Evolutionary conservation across 2,113 vertebrate species (phyloP), one percentile per base, ranked within the genome.

Genomic region (Gobiocypris rarus): DNA sequence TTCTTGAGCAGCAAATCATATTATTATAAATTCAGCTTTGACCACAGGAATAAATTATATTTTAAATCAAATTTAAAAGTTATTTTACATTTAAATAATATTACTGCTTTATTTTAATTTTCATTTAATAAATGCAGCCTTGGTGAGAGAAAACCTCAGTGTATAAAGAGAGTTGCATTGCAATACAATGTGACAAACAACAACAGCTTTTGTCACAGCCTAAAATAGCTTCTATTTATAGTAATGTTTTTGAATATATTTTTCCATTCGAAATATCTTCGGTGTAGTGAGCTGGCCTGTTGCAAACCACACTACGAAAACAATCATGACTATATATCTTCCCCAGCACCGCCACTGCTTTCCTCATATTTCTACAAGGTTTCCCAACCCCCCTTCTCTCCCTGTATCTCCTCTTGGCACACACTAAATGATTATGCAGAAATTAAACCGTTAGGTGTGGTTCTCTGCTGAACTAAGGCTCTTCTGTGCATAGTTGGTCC

Each of bases 401-500:
- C 17, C 19, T 48, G 10, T 54, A n/a, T 41, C 38, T 58, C 43
- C 79, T 76, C 34, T 17, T 50, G 50, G 81, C 41, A 41, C 45
- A 59, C 78, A 10, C 76, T 88, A 86, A 78, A 86, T 90, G 87
- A 91, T 92, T 90, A 87, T 88, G 83, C 86, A 90, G 86, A 83
- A 79, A 89, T 92, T 86, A 89, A 87, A 56, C 67, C 78, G n/a
- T 85, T 79, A 86, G 85, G 89, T 82, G 88, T 89, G 74, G 89
- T 54, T 86, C 85, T 89, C 84, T 84, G 86, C 90, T 88, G 17
- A 88, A 82, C 89, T 87, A 88, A 88, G 90, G 90, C 90, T 90
- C 88, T 89, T 89, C 85, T 89, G 84, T 90, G 90, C 91, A 91
- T 94, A 93, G 90, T 90, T 93, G 92, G 85, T 91, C 65, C 56